phyloP scores from a whole-genome alignment of 2,113 vertebrate species.

The Hyaena hyaena region DNA sequence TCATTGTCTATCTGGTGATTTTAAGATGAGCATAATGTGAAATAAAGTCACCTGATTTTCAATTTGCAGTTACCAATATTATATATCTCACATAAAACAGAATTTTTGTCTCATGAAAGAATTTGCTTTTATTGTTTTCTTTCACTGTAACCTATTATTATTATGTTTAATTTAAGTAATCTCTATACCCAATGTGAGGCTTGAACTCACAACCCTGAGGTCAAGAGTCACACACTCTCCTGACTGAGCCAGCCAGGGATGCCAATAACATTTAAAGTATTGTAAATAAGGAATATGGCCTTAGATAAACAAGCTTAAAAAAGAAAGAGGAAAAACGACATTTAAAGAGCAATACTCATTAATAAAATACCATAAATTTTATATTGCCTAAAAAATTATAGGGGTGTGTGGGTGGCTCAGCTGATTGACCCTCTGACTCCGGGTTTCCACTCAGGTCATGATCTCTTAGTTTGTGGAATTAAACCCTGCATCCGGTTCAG shows the following conservation, averaged over 20 bases:
- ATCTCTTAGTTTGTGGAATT: too few relatives aligned
- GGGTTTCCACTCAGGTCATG: too few relatives aligned
- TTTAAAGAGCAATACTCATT: not conserved
- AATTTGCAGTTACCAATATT: not conserved
- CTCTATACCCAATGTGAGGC: not conserved
- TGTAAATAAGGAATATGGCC: not conserved
- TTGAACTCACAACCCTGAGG: not conserved
- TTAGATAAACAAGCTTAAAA: not conserved
- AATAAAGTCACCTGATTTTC: constrained; percentile 8
- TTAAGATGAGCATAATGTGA: not conserved
- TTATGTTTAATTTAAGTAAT: not conserved
- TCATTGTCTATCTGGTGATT: not conserved
- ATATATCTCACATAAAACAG: not conserved
- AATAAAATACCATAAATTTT: not conserved
- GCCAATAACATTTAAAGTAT: not conserved
- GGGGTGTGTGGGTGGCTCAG: too few relatives aligned
- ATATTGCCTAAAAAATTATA: not conserved
- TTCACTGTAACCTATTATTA: not conserved
- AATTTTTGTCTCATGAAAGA: not conserved
- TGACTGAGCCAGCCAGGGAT: not conserved
- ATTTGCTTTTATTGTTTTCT: not conserved
- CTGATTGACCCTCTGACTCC: too few relatives aligned
- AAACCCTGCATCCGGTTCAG: too few relatives aligned
- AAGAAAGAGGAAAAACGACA: not conserved
- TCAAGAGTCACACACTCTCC: not conserved